These are phyloP conservation scores for Tiphia femorata DNA, from an alignment of 2,888 invertebrate species.

Conservation along the genomic window DNA sequence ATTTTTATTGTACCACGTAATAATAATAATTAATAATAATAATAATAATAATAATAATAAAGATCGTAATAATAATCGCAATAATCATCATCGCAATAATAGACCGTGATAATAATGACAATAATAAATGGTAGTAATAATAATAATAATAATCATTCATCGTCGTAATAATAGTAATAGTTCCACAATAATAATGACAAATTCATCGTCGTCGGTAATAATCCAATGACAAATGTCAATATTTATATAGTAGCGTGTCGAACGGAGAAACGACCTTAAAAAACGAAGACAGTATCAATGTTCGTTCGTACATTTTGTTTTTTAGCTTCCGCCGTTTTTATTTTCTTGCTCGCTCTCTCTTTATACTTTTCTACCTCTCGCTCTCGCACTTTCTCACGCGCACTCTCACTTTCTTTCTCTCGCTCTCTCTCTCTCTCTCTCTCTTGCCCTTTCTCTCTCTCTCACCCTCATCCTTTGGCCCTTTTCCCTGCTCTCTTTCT, in stretches of 20 bases:
- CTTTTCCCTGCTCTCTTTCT: slow-evolving; percentile 33
- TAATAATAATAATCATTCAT: slow-evolving; percentile 54
- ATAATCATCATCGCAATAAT: slow-evolving; percentile 60
- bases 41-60: slow-evolving; percentile 53
- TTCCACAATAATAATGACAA: slow-evolving; percentile 47
- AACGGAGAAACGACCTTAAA: slow-evolving; percentile 59
- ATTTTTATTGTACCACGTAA: slow-evolving; percentile 69
- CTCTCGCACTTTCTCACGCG: slow-evolving; percentile 1
- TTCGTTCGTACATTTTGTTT: slow-evolving; percentile 62
- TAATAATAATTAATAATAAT: slow-evolving; percentile 63
- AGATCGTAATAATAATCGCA: slow-evolving; percentile 51
- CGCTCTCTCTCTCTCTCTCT: slow-evolving; percentile 25
- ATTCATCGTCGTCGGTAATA: slow-evolving; percentile 52
- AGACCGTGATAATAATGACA: slow-evolving; percentile 58
- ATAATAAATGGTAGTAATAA: slow-evolving; percentile 49
- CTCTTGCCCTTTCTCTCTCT: slow-evolving; percentile 17
- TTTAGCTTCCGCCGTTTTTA: slow-evolving; percentile 59
- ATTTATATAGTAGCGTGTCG: slow-evolving; percentile 57
- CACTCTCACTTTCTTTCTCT: slow-evolving; percentile 12
- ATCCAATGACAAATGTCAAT: slow-evolving; percentile 62
- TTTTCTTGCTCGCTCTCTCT: slow-evolving; percentile 54
- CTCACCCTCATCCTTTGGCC: slow-evolving; percentile 21
- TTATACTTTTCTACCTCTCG: slow-evolving; percentile 38
- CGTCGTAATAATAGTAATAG: slow-evolving; percentile 49
- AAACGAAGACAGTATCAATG: slow-evolving; percentile 64